Evolutionary conservation across 1,140 invertebrate species (phyloP).

Genomic region (Pseudomyrmex flavicornis): DNA sequence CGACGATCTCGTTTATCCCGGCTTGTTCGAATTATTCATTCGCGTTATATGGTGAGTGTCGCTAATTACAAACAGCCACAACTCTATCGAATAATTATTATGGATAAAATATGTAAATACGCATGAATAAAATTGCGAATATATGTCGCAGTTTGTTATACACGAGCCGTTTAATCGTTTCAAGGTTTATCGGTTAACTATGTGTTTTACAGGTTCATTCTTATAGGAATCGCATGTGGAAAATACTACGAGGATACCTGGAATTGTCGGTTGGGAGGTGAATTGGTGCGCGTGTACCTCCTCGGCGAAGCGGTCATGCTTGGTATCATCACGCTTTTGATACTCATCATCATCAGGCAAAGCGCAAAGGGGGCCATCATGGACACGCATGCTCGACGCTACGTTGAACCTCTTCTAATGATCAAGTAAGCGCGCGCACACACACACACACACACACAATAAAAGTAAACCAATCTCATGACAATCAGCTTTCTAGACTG

Average conservation of each 20-base stretch:
- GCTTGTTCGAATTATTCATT: slow-evolving; percentile 90
- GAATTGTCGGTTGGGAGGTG: slow-evolving; percentile 87
- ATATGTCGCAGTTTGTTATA: not conserved
- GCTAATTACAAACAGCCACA: not conserved
- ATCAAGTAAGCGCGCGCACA: slow-evolving; percentile 86
- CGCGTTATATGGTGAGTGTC: slow-evolving; percentile 89
- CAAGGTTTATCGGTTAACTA: not conserved
- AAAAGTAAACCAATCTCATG: slow-evolving; percentile 32
- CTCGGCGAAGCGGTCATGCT: slow-evolving; percentile 88
- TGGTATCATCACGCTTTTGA: slow-evolving; percentile 86
- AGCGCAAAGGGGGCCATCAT: slow-evolving; percentile 90
- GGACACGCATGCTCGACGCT: slow-evolving; percentile 88
- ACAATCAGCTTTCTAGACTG: slow-evolving; percentile 33
- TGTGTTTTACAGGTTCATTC: slow-evolving; percentile 87
- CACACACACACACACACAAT: slow-evolving; percentile 7
- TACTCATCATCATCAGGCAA: slow-evolving; percentile 88
- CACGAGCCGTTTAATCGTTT: not conserved
- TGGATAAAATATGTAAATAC: not conserved
- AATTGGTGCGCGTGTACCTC: slow-evolving; percentile 89
- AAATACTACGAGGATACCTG: slow-evolving; percentile 88
- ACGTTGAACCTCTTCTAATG: slow-evolving; percentile 88
- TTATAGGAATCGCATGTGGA: slow-evolving; percentile 88
- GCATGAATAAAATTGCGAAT: not conserved
- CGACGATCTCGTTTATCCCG: slow-evolving; percentile 92
- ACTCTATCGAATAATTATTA: not conserved